phyloP scores from a whole-genome alignment of 2,888 invertebrate species.

The Ecliptopera silaceata region DNA sequence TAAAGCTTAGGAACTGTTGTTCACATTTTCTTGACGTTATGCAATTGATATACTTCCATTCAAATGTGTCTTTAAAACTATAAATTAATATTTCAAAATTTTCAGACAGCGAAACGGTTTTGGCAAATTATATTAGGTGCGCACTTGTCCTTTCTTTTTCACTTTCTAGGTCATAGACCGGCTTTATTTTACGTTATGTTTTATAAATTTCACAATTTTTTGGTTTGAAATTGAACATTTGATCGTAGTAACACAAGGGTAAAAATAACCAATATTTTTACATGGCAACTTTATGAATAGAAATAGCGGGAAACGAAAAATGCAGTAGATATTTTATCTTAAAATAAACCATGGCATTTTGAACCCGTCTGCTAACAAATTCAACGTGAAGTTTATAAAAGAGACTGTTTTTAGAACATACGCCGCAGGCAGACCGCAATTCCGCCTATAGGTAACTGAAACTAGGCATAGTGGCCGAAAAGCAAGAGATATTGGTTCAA shows the following conservation, averaged over 20 bases:
- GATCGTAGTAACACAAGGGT: no score
- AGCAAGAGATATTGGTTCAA: background rate
- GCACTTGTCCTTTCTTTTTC: background rate
- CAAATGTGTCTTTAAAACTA: background rate
- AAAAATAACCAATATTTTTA: no score
- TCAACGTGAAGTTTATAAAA: background rate
- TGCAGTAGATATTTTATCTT: background rate
- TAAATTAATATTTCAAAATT: background rate
- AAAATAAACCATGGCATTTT: background rate
- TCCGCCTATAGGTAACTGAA: background rate
- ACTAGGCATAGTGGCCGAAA: background rate
- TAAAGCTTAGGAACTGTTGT: slow-evolving; percentile 11
- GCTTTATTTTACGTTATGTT: background rate
- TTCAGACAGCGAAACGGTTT: background rate
- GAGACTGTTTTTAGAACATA: background rate
- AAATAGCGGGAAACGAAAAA: background rate
- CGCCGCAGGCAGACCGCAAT: background rate
- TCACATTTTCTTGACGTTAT: slow-evolving; percentile 11
- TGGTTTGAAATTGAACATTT: no score
- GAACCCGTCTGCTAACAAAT: background rate
- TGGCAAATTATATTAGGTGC: background rate
- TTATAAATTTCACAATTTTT: background rate
- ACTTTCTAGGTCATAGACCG: background rate
- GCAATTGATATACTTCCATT: background rate
- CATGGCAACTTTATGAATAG: no score